phyloP scores from a whole-genome alignment of 2,797 vertebrate species.

The Chaunax sp. region DNA sequence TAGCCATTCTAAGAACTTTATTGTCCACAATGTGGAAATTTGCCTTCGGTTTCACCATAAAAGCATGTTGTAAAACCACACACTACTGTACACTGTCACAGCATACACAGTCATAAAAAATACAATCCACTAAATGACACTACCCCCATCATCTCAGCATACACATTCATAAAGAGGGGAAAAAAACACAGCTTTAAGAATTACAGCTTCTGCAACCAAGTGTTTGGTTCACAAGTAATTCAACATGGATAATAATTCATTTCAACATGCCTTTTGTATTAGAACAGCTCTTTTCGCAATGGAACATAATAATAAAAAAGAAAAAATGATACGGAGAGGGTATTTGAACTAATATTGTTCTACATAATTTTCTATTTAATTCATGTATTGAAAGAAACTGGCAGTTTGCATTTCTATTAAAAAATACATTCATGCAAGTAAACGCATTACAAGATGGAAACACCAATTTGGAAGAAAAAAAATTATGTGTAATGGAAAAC shows the following conservation, averaged over 20 bases:
- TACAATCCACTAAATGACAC: too few species aligned
- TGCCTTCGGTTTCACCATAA: too few species aligned
- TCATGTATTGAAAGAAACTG: background rate
- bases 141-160: too few species aligned
- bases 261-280: constrained; percentile 4
- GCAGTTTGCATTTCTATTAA: background rate
- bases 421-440: constrained; percentile 16
- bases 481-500: constrained; percentile 51
- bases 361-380: too few species aligned
- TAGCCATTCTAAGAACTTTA: too few species aligned
- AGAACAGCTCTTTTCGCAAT: constrained; percentile 1
- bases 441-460: constrained; percentile 30
- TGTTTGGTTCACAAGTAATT: background rate
- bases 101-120: too few species aligned
- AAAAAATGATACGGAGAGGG: background rate
- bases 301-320: background rate
- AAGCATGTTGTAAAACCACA: too few species aligned
- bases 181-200: background rate
- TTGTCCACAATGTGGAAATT: too few species aligned
- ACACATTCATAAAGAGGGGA: too few species aligned
- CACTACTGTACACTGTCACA: too few species aligned
- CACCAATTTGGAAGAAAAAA: background rate
- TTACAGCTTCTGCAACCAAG: background rate
- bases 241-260: background rate
- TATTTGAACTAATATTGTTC: background rate